Base-by-base conservation (phyloP, 2,797 vertebrate genomes). In the Micropoecilia bifurca region DNA sequence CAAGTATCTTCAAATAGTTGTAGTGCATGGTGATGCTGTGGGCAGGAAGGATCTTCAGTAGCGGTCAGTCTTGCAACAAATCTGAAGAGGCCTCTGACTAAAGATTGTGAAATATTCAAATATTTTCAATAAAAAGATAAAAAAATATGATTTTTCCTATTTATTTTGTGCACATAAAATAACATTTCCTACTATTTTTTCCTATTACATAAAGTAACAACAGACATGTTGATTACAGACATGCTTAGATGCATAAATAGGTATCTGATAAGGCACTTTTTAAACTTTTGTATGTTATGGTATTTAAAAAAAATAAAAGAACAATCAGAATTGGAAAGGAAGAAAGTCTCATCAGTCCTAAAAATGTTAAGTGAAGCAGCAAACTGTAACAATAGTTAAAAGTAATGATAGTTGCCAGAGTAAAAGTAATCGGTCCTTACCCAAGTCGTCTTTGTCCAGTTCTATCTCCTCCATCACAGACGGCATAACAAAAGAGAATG, bases 401-500 rank as follows among this genome's bases (percentile, higher is more conserved):
- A 36, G 7, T 6, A 36, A 28, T 2, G 33, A 20, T 36, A 6
- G 18, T 63, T 20, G 18, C 20, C 8, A 73, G 18, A 1, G 10
- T 28, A n/a, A 36, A 68, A 22, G 25, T 33, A 66, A 20, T 22
- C 25, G 28, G 10, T 9, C 87, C 97, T 97, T 90, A 99, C 98
- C 98, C 83, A 99, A 89, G 43, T 99, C 98, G 80, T 99, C 98
- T 92, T 99, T 99, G 90, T 98, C 98, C 87, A 99, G 93, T 6
- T 95, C 57, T 57, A 99, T 97, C 90, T 99, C 98, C 75, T 97
- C 95, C 97, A 99, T 98, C 83, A 99, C 88, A 0, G 97, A 96
- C 0, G 98, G 97, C 98, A 99, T 98, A 80, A 99, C 96, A 71
- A 99, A 99, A 48, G 98, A 97, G 93, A 99, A 99, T 18, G 98